Base-by-base conservation (phyloP, 2,888 invertebrate genomes). In the Lasius platythorax region DNA sequence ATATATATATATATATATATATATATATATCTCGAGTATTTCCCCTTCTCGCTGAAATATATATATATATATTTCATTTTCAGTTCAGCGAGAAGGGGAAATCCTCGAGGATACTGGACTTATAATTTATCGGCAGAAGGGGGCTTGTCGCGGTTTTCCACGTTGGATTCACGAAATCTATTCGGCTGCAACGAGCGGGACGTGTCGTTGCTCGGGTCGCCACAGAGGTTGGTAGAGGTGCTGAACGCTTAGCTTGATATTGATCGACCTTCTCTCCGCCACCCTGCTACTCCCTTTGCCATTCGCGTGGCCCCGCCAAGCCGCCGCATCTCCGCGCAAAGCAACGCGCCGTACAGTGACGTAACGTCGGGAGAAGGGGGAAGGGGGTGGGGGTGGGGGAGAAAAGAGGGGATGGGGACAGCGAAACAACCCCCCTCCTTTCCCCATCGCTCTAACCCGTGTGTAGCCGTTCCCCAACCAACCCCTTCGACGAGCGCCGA, bases 211-310 rank as follows among this genome's bases (percentile, higher is more conserved):
- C 73, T 81, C 79, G 79, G 73, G 79, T 81, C 73, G 73, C 61
- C 73, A 81, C 79, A 81, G 73, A 84, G 87, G 89, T 87, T 87
- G 90, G 91, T 92, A 89, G 53, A 53, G 91, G 85, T 84, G 86
- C 90, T 91, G 92, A 91, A 91, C 92, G 93, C 92, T 93, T 93
- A 93, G 92, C 91, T 91, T 90, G 93, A 93, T 94, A 94, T 94
- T 94, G 94, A 93, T 94, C 93, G 93, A 93, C 92, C 92, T 91
- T 89, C 92, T 87, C 88, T 87, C 88, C 86, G 78, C 81, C 78
- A 75, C 81, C 74, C 46, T 63, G 67, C 82, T 68, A 23, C 23
- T 5, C 86, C 86, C 84, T 78, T 76, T 75, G 46, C 83, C 74
- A 58, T 67, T 76, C 70, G 40, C 64, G 23, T 53, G 40, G 50